Percentiles rank a stretch among this genome's conserved stretches.
Conservation (phyloP, 2,888 invertebrate species). For the Stegophylla sp. region DNA sequence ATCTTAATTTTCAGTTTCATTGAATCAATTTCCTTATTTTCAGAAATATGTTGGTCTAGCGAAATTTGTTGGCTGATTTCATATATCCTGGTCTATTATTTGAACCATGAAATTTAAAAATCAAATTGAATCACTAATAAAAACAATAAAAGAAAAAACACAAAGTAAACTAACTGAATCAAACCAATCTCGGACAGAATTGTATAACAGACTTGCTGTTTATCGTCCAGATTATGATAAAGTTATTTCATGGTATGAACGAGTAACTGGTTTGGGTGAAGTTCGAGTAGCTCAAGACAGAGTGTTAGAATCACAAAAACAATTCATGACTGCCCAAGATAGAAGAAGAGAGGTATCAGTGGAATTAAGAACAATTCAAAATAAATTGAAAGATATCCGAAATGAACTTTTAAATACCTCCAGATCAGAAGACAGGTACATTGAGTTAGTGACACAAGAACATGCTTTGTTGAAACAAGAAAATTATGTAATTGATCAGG, state of each 20-base stretch:
- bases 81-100: conserved; percentile 14
- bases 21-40: conserved; percentile 33
- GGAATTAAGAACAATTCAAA: conserved; percentile 71
- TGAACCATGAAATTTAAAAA: conserved; percentile 44
- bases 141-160: conserved; percentile 32
- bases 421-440: conserved; percentile 75
- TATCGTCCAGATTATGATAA: conserved; percentile 63
- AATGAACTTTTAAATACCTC: conserved; percentile 78
- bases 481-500: conserved; percentile 68
- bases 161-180: conserved; percentile 13
- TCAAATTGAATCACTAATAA: conserved; percentile 17
- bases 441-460: conserved; percentile 69
- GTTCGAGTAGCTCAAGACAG: conserved; percentile 77
- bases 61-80: conserved; percentile 6
- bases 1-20: conserved; percentile 3
- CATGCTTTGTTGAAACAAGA: conserved; percentile 68
- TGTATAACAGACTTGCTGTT: conserved; percentile 37
- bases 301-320: conserved; percentile 75
- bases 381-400: conserved; percentile 74
- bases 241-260: conserved; percentile 73
- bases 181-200: conserved; percentile 19
- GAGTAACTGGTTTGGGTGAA: conserved; percentile 79
- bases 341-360: conserved; percentile 71
- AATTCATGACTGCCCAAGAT: conserved; percentile 73
- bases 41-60: conserved; percentile 23